Evolutionary conservation across 2,888 invertebrate genomes (phyloP), one percentile per base, ranked within the genome.

Genomic region (Polylopha cassiicola): DNA sequence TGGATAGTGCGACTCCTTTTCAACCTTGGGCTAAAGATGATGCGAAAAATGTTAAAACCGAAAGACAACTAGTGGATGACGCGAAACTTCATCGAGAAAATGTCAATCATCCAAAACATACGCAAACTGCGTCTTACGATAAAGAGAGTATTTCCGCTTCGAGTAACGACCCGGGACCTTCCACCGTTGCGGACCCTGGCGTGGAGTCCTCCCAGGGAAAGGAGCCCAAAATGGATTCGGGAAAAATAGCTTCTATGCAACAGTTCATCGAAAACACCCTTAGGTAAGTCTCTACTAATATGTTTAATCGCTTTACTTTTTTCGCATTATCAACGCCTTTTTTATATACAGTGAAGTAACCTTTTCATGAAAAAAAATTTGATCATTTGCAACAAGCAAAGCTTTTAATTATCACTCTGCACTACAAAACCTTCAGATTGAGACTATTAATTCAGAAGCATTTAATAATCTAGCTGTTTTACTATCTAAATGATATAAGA

Each of bases 261-360:
- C 87, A 88, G 65, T 87, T 89, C 66, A 88, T 90, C 52, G 89
- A 90, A 65, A 89, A 89, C 65, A 87, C 88, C 61, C 85, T 89
- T 62, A 89, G 89, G 90, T 89, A 82, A 58, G 39, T 44, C 36
- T 49, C 44, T 50, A 42, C 30, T 24, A 50, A n/a, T n/a, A n/a
- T n/a, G n/a, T n/a, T n/a, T n/a, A n/a, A n/a, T n/a, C n/a, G n/a
- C n/a, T n/a, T n/a, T n/a, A n/a, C n/a, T n/a, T n/a, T n/a, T n/a
- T n/a, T n/a, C n/a, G n/a, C n/a, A n/a, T n/a, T n/a, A n/a, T n/a
- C n/a, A n/a, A n/a, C n/a, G n/a, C n/a, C n/a, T n/a, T n/a, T n/a
- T n/a, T n/a, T n/a, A n/a, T n/a, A n/a, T n/a, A n/a, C n/a, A n/a
- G n/a, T n/a, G n/a, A n/a, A n/a, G n/a, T n/a, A n/a, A n/a, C n/a